Base-by-base conservation (phyloP, 1,140 invertebrate genomes). In the Drosophila ercepeae region DNA sequence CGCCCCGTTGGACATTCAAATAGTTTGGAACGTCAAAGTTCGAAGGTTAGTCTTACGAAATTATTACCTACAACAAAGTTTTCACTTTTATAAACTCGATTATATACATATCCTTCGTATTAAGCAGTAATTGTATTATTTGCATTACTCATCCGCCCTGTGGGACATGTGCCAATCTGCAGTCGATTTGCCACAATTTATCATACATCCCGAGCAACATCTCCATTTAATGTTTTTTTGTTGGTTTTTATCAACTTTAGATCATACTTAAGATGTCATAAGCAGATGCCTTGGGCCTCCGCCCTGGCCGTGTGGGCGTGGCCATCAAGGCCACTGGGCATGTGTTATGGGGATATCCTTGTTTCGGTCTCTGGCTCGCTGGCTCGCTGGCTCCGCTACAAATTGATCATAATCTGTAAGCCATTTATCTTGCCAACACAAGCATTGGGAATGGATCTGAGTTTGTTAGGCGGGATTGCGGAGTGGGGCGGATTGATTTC, bases 361-460 rank as follows among this genome's bases (percentile, higher is more conserved):
- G 60, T 61, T 39, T 58, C 45, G 46, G 60, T 44, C 23, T 14
- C 27, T 13, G 5, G 29, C 13, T 39, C 36, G 19, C 27, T 13
- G 5, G 29, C 13, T 39, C 36, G 19, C 27, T 48, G 25, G 63
- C 39, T 44, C 67, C 69, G 70, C 82, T 88, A 88, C 82, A 88
- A 88, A 88, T 88, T 88, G 82, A 88, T 88, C 82, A 88, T 88
- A 88, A 88, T 88, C 82, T 88, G 82, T 71, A 75, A 57, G 77
- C 74, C 74, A 88, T 88, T 88, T 82, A 78, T 88, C 82, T 88
- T 88, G 36, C 18, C 39, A 48, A 69, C 70, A 59, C 57, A 60
- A 29, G 61, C 50, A 51, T 46, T 45, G 46, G 42, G 51, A 49
- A 64, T 63, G 48, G 58, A 58, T 60, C 50, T 41, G 60, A 63